Evolutionary conservation across 1,140 invertebrate species (phyloP).

Genomic region (Cyclargus thomasi): DNA sequence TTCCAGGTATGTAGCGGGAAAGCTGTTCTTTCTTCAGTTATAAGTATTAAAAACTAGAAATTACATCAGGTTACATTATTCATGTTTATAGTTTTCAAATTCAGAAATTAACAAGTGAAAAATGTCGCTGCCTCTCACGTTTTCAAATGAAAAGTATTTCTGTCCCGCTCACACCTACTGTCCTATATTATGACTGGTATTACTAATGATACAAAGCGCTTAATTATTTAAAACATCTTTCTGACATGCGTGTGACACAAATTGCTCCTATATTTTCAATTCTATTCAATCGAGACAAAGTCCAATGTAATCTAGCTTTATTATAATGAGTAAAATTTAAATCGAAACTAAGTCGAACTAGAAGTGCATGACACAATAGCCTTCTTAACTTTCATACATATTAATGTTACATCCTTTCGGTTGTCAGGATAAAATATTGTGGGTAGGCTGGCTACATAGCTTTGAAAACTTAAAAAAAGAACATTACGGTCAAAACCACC

Average conservation of each 20-base stretch:
- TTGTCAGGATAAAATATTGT: background rate
- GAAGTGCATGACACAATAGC: background rate
- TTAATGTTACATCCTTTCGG: background rate
- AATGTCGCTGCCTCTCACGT: background rate
- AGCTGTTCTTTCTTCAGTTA: background rate
- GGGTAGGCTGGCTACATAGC: no score
- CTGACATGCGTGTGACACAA: conserved; percentile 13
- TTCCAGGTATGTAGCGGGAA: conserved; percentile 27
- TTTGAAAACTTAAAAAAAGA: no score
- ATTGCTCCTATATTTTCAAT: conserved; percentile 23
- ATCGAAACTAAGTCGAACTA: background rate
- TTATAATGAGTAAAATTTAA: background rate
- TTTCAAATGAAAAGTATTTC: background rate
- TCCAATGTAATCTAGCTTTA: background rate
- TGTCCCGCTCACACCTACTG: background rate
- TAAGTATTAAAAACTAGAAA: background rate
- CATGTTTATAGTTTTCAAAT: background rate
- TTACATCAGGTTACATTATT: no score
- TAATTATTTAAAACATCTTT: conserved; percentile 39
- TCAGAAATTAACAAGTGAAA: background rate
- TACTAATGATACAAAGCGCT: conserved; percentile 38
- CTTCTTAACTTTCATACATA: background rate
- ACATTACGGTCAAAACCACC: no score
- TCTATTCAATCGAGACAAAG: background rate
- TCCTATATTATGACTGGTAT: conserved; percentile 48